phyloP scores from a whole-genome alignment of 2,888 invertebrate species.

The Tribolium freemani region DNA sequence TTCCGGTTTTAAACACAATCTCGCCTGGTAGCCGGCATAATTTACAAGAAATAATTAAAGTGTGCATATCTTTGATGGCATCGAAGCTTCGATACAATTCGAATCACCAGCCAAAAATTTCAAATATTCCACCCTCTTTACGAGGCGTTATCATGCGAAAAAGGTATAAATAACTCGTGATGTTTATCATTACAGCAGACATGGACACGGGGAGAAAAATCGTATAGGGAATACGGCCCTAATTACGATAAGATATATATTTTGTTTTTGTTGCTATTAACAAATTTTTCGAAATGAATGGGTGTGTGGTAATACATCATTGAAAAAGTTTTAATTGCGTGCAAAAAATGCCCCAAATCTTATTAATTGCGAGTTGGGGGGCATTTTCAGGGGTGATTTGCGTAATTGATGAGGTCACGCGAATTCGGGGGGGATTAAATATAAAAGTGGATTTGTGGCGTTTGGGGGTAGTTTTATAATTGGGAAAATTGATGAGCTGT shows the following conservation, averaged over 20 bases:
- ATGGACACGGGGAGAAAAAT: constrained; percentile 18
- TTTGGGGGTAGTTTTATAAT: background rate
- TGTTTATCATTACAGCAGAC: constrained; percentile 37
- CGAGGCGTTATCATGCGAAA: constrained; percentile 34
- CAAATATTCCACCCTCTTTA: constrained; percentile 25
- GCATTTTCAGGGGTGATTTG: constrained; percentile 6
- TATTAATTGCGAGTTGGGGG: constrained; percentile 8
- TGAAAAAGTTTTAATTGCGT: constrained; percentile 7
- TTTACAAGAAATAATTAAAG: constrained; percentile 37
- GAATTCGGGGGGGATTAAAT: background rate
- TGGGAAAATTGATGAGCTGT: background rate
- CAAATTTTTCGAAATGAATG: constrained; percentile 12
- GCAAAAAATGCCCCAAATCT: constrained; percentile 23
- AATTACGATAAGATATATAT: constrained; percentile 11
- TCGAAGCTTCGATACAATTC: constrained; percentile 29
- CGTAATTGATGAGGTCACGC: constrained; percentile 14
- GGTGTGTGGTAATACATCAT: constrained; percentile 6
- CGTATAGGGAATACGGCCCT: background rate
- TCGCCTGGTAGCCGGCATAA: constrained; percentile 6
- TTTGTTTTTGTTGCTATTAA: constrained; percentile 14
- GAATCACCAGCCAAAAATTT: constrained; percentile 25
- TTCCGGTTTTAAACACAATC: constrained; percentile 10
- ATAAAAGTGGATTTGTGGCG: background rate
- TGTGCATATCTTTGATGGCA: constrained; percentile 15
- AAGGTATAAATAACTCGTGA: constrained; percentile 40